Conservation (phyloP, 2,113 vertebrate genomes). For the Leptobrachium ailaonicum region DNA sequence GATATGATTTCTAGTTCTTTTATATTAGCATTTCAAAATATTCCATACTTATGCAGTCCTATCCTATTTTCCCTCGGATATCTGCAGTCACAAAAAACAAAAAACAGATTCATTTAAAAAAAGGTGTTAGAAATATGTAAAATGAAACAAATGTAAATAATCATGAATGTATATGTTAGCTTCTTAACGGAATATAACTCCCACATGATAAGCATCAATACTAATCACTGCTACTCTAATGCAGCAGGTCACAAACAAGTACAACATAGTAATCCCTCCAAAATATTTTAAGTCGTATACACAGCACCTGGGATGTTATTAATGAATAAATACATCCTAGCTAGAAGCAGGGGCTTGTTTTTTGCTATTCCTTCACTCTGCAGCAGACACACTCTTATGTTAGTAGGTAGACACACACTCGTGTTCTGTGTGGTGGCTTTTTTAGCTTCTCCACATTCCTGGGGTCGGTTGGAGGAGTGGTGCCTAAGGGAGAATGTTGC, state of each 20-base stretch:
- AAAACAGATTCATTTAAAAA: no score
- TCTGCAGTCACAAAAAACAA: no score
- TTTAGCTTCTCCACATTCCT: slow-evolving; percentile 36
- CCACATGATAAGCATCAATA: no score
- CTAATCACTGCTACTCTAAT: no score
- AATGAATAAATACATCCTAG: slow-evolving; percentile 19
- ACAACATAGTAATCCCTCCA: not conserved
- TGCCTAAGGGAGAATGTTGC: slow-evolving; percentile 29
- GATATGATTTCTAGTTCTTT: no score
- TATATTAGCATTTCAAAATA: no score
- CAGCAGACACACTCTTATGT: slow-evolving; percentile 23
- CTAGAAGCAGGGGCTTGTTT: slow-evolving; percentile 11
- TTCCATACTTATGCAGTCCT: no score
- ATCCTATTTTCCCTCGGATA: no score
- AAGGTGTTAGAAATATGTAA: no score
- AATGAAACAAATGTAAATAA: no score
- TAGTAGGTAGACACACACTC: slow-evolving; percentile 22
- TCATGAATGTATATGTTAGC: no score
- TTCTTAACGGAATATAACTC: no score
- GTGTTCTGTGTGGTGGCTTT: slow-evolving; percentile 37
- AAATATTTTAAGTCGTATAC: not conserved
- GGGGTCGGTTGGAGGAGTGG: slow-evolving; percentile 10
- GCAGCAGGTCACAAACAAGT: not conserved
- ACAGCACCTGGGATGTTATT: slow-evolving; percentile 2
- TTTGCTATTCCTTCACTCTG: slow-evolving; percentile 11